A percentile compares a stretch with the other conserved stretches of the same genome.
Evolutionary conservation across 2,888 invertebrate genomes (phyloP).

Genomic region (Cremastobaeus sp.): DNA sequence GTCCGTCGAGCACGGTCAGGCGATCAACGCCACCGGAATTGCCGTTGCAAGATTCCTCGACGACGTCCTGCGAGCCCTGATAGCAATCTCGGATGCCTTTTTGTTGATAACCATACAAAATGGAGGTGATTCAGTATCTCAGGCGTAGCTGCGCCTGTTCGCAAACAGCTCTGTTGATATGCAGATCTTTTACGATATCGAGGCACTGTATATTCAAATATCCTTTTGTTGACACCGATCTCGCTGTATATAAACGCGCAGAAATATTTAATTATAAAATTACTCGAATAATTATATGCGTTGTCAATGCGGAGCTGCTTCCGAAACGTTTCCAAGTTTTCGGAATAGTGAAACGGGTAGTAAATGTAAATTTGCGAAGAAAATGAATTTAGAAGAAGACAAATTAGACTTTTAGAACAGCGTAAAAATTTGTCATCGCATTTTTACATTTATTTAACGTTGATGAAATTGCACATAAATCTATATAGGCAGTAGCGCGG

Average conservation of each 20-base stretch:
- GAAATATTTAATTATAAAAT: background rate
- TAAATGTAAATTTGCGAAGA: no score
- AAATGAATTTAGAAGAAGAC: no score
- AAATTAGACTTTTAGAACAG: no score
- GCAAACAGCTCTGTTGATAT: slow-evolving; percentile 40
- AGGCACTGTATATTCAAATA: slow-evolving; percentile 37
- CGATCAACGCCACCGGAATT: slow-evolving; percentile 54
- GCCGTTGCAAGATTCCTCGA: slow-evolving; percentile 48
- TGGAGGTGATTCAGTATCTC: slow-evolving; percentile 43
- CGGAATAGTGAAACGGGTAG: no score
- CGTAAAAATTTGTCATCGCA: no score
- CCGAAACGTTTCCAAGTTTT: no score
- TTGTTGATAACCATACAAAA: slow-evolving; percentile 51
- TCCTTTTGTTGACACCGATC: slow-evolving; percentile 41
- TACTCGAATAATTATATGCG: no score
- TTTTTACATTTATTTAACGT: no score
- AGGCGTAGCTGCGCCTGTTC: slow-evolving; percentile 30
- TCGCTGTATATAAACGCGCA: slow-evolving; percentile 14
- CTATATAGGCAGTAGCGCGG: no score
- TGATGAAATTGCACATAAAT: no score
- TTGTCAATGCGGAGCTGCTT: no score
- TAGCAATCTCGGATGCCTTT: slow-evolving; percentile 44
- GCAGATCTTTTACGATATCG: slow-evolving; percentile 32
- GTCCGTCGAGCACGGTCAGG: slow-evolving; percentile 24
- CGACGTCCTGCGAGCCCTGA: slow-evolving; percentile 40